Conservation (phyloP, 2,113 vertebrate genomes). For the Ellobius talpinus region DNA sequence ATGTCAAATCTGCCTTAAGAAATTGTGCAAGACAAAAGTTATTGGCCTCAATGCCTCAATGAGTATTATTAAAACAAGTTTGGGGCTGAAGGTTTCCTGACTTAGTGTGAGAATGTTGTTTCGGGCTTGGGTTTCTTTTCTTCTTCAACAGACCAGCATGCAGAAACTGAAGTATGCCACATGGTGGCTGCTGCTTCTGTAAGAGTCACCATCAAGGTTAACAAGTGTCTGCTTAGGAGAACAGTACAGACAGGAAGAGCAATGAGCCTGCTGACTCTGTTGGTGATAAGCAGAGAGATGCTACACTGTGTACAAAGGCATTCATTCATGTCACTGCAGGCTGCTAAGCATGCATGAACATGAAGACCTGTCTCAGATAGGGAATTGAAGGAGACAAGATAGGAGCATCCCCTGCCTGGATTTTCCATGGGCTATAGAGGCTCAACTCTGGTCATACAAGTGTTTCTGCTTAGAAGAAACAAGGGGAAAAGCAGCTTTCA, state of each 20-base stretch:
- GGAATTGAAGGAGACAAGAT: neutral
- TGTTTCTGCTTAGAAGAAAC: neutral
- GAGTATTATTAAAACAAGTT: neutral
- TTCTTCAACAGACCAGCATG: neutral
- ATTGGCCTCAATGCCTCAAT: conserved; percentile 18
- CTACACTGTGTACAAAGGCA: neutral
- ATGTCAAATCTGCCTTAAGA: conserved; percentile 8
- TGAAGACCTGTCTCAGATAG: neutral
- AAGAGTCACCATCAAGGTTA: conserved; percentile 57
- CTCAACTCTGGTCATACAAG: neutral
- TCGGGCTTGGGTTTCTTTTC: neutral
- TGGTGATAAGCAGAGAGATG: conserved; percentile 10
- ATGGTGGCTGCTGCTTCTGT: accelerated
- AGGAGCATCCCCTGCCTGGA: accelerated
- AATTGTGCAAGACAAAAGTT: conserved; percentile 49
- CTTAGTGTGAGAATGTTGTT: neutral
- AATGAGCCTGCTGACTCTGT: neutral
- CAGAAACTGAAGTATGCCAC: neutral
- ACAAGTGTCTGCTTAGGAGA: neutral
- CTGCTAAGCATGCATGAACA: neutral
- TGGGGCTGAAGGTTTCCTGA: neutral
- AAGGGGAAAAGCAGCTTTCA: neutral
- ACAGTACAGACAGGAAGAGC: conserved; percentile 60
- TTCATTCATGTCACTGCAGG: neutral
- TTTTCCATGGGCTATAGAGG: neutral